phyloP scores from a whole-genome alignment of 2,113 vertebrate species.

The Corythoichthys haematopterus region DNA sequence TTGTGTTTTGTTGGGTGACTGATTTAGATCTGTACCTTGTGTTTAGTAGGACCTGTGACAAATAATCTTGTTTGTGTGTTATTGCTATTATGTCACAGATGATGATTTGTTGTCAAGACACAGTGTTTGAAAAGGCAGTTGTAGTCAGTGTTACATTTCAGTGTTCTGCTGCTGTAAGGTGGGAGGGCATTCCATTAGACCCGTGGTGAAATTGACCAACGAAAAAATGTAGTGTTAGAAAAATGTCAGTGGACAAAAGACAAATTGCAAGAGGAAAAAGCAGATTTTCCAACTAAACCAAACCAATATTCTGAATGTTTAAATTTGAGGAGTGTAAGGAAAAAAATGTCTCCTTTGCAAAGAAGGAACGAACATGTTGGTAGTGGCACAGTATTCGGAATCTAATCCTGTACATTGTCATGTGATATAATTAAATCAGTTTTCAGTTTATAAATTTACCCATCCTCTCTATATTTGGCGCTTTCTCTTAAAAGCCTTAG shows the following conservation, averaged over 20 bases:
- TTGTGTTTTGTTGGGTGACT: neutral
- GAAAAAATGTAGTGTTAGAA: neutral
- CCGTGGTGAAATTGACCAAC: neutral
- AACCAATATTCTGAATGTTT: constrained; percentile 1
- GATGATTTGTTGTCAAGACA: neutral
- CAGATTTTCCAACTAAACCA: too few relatives aligned
- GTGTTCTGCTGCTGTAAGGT: neutral
- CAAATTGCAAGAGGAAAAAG: too few relatives aligned
- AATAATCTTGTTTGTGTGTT: neutral
- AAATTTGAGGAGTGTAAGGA: neutral
- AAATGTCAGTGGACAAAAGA: neutral
- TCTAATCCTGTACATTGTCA: neutral
- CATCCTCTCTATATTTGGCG: constrained; percentile 13
- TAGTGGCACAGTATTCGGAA: constrained; percentile 1
- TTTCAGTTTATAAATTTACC: neutral
- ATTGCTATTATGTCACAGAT: neutral
- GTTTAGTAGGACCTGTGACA: neutral
- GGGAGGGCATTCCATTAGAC: neutral
- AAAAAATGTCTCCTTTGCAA: constrained; percentile 6
- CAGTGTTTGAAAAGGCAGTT: neutral
- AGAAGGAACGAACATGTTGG: neutral
- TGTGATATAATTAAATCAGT: neutral
- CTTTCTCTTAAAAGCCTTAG: constrained; percentile 2
- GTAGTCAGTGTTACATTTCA: neutral
- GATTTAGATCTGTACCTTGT: neutral